Percentiles rank a stretch among this genome's conserved stretches.
These are phyloP conservation scores for Pipistrellus pygmaeus DNA, from an alignment of 2,797 vertebrate species.

Conservation along the genomic window DNA sequence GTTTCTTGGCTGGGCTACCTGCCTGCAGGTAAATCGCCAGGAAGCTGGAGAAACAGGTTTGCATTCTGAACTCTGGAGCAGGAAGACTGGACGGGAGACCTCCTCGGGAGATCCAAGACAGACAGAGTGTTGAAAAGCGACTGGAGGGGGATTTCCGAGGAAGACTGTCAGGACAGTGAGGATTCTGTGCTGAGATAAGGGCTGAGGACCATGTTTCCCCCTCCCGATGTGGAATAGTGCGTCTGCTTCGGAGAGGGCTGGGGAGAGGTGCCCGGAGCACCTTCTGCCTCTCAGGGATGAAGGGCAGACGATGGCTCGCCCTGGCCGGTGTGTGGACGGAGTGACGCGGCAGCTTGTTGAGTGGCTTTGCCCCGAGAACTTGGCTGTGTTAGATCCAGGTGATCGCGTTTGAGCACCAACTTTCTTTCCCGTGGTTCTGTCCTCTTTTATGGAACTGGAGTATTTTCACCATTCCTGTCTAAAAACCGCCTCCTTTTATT, in stretches of 20 bases:
- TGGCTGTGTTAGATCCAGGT: neutral
- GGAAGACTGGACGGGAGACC: neutral
- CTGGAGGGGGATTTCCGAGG: slow-evolving; percentile 51
- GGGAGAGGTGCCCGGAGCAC: neutral
- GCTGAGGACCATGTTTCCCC: neutral
- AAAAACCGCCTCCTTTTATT: neutral
- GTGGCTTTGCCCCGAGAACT: neutral
- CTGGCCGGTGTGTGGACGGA: neutral
- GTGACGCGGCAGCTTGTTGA: neutral
- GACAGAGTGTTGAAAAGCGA: neutral
- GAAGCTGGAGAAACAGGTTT: slow-evolving; percentile 55
- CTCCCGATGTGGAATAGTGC: neutral
- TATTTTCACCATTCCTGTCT: neutral
- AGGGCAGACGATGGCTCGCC: neutral
- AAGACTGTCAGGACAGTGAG: neutral
- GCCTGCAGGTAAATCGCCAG: neutral
- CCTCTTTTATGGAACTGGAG: neutral
- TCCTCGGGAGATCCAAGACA: slow-evolving; percentile 28
- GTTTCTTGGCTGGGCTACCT: neutral
- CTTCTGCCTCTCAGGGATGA: neutral
- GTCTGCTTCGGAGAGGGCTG: neutral
- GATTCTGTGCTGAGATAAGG: slow-evolving; percentile 24
- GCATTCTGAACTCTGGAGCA: neutral
- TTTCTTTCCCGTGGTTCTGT: neutral
- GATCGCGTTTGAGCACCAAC: neutral